phyloP scores from a whole-genome alignment of 2,888 invertebrate species.

The Hemithea aestivaria region DNA sequence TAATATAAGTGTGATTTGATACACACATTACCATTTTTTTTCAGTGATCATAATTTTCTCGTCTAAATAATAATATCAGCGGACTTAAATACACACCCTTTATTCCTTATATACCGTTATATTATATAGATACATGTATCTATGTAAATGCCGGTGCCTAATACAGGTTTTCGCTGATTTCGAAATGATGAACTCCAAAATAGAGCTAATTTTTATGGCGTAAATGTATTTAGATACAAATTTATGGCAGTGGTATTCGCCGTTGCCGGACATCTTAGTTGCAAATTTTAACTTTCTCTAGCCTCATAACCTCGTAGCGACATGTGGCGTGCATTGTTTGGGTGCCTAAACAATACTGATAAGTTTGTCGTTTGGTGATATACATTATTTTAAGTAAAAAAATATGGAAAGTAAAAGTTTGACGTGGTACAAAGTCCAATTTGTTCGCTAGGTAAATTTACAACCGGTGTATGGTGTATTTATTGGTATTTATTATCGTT shows the following conservation, averaged over 20 bases:
- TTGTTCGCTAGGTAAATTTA: too few relatives aligned
- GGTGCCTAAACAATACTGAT: constrained; percentile 40
- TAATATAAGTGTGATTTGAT: too few relatives aligned
- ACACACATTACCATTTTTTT: too few relatives aligned
- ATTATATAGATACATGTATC: too few relatives aligned
- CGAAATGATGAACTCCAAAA: constrained; percentile 15
- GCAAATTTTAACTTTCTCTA: constrained; percentile 75
- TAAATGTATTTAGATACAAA: constrained; percentile 30
- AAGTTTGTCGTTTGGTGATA: constrained; percentile 19
- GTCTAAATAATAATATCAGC: too few relatives aligned
- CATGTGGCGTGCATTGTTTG: constrained; percentile 63
- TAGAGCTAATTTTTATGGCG: constrained; percentile 18
- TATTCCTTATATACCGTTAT: too few relatives aligned
- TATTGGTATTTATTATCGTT: too few relatives aligned
- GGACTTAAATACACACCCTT: too few relatives aligned
- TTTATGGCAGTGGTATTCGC: constrained; percentile 39
- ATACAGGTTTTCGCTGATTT: constrained; percentile 13
- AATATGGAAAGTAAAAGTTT: background rate
- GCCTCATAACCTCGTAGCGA: constrained; percentile 73
- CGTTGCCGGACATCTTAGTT: constrained; percentile 54
- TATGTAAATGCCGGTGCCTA: constrained; percentile 11
- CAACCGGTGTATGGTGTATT: too few relatives aligned
- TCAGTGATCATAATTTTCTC: too few relatives aligned
- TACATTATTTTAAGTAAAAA: constrained; percentile 6
- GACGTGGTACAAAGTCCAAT: too few relatives aligned